Base-by-base conservation (phyloP, 2,797 vertebrate species). In the Helostoma temminkii region DNA sequence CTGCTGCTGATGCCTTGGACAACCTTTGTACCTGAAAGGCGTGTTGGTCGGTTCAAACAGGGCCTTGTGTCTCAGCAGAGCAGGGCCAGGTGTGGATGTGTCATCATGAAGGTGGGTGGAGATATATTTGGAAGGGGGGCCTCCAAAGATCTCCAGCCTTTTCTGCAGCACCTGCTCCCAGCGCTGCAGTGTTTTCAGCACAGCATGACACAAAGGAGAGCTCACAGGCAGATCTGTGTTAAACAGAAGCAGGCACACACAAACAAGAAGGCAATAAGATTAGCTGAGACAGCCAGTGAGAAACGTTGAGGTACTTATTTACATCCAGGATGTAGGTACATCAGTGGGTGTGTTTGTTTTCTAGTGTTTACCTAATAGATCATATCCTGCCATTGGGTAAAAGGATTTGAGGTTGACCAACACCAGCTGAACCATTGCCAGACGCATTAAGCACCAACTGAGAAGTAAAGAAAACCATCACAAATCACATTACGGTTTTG, bases 401-500 rank as follows among this genome's bases (percentile, higher is more conserved):
- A 99, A 98, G 63, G 91, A 95, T 92, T 98, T 99, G 87, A 99
- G 91, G 88, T 96, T 98, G 90, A 93, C 92, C 86, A 98, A 93
- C 66, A 98, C 96, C 90, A 97, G 91, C 70, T 99, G 97, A 81
- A 99, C 97, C 97, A 98, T 97, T 42, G 97, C 93, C 89, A 98
- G 88, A 53, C 98, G 95, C 97, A 99, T 99, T 89, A 99, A 93
- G 89, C 96, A 98, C 98, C 98, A 99, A 91, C 98, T 99, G 89
- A 57, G 79, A 78, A 65, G 42, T n/a, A n/a, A 80, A 74, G 70
- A 9, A 62, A 49, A 25, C 15, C 14, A 64, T 54, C 22, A 66
- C 18, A 76, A 71, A 69, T 56, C 12, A 71, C 25, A 69, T 81
- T 64, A 52, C 2, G 43, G 16, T 56, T 55, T 21, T 57, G 19